Percentiles rank a stretch among this genome's conserved stretches.
Evolutionary conservation across 2,888 invertebrate genomes (phyloP).

Genomic region (Troides aeacus): DNA sequence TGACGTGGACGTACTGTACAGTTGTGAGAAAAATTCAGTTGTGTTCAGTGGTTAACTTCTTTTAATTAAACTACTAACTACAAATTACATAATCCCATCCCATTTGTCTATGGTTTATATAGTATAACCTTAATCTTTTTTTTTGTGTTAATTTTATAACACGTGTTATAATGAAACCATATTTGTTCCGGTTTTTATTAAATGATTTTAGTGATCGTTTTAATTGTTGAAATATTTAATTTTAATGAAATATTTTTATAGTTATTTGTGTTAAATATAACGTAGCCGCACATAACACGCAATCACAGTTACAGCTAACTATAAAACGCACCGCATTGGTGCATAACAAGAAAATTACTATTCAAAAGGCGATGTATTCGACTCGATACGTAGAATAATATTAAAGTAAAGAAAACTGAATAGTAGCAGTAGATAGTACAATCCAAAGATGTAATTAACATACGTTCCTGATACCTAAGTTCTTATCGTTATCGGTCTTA

Average conservation of each 20-base stretch:
- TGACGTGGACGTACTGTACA: constrained; percentile 59
- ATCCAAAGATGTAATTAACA: constrained; percentile 2
- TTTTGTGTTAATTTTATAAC: neutral
- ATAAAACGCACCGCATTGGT: constrained; percentile 19
- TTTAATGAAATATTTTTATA: neutral
- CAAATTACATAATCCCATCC: neutral
- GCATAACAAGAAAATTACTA: constrained; percentile 26
- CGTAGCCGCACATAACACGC: constrained; percentile 46
- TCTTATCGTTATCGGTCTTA: constrained; percentile 28
- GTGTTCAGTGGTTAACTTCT: constrained; percentile 53
- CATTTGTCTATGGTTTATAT: neutral
- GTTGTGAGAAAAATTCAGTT: constrained; percentile 43
- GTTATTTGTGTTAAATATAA: constrained; percentile 40
- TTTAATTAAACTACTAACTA: constrained; percentile 40
- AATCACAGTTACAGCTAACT: constrained; percentile 40
- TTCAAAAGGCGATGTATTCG: constrained; percentile 13
- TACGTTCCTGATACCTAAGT: constrained; percentile 6
- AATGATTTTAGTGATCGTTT: neutral
- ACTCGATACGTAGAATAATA: constrained; percentile 1
- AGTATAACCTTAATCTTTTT: neutral
- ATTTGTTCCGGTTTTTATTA: neutral
- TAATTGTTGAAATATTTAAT: neutral
- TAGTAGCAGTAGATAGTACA: constrained; percentile 2
- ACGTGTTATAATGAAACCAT: neutral
- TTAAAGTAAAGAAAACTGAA: constrained; percentile 14